Percentiles rank a stretch among this genome's conserved stretches.
Conservation (phyloP, 2,888 invertebrate genomes). For the Agrotis exclamationis region DNA sequence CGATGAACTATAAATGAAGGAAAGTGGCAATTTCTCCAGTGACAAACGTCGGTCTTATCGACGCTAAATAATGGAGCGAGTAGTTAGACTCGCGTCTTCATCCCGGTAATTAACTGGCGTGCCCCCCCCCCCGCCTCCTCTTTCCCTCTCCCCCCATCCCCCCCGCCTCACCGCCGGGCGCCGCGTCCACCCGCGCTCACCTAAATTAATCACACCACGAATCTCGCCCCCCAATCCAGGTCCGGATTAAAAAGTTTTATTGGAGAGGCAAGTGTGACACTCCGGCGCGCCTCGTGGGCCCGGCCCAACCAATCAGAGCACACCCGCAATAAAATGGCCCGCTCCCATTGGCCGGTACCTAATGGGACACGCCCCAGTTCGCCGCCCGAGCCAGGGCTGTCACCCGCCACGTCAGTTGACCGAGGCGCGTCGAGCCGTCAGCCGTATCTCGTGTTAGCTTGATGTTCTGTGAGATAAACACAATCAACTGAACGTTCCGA, state of each 20-base stretch:
- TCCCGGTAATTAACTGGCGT: conserved; percentile 87
- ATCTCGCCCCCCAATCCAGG: conserved; percentile 89
- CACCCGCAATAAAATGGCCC: conserved; percentile 67
- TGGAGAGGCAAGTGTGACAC: conserved; percentile 87
- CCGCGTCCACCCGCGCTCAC: conserved; percentile 73
- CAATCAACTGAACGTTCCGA: conserved; percentile 76
- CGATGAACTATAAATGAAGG: conserved; percentile 87
- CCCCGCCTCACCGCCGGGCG: conserved; percentile 52
- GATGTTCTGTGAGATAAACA: conserved; percentile 77
- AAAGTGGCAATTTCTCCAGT: conserved; percentile 87
- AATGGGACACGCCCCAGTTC: conserved; percentile 77
- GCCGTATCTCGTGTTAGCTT: conserved; percentile 84
- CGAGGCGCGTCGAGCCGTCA: conserved; percentile 90
- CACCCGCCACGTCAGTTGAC: conserved; percentile 89
- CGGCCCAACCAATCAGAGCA: conserved; percentile 76
- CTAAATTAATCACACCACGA: conserved; percentile 91
- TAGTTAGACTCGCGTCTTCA: conserved; percentile 90
- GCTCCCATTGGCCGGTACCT: conserved; percentile 75
- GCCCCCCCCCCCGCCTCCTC: conserved; percentile 63
- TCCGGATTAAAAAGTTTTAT: conserved; percentile 91
- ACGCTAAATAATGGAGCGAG: conserved; percentile 89
- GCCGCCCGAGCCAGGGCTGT: conserved; percentile 86
- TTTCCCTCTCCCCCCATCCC: conserved; percentile 61
- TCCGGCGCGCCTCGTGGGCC: conserved; percentile 78
- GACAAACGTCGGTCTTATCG: conserved; percentile 89